Base-by-base conservation (phyloP, 1,140 invertebrate species). In the Drosophila takahashii region DNA sequence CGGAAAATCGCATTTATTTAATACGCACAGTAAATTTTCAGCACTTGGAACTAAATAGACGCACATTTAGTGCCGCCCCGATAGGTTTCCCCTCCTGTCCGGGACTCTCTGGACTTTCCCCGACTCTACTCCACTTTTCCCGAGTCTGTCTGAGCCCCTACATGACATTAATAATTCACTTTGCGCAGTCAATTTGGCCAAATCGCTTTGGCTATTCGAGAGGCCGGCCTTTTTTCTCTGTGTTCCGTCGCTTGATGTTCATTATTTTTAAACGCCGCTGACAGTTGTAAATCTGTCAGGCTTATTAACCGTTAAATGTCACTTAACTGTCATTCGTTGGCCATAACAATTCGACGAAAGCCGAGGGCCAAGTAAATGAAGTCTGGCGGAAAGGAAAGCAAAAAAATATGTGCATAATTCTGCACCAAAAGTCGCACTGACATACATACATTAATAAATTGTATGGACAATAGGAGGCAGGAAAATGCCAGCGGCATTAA, bases 281-380 rank as follows among this genome's bases (percentile, higher is more conserved):
- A 90, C 84, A 89, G 84, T 84, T 89, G 85, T 89, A 90, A 89
- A 89, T 89, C 85, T 89, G 84, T 89, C 84, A 90, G 85, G 80
- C 84, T 89, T 89, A 89, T 89, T 89, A 89, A 90, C 84, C 84
- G 80, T 89, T 89, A 89, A 89, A 90, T 84, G 84, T 89, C 84
- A 89, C 85, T 89, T 90, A 90, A 84, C 80, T 89, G 84, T 84
- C 84, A 89, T 79, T 69, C 64, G 72, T 65, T 72, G 83, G 84
- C 51, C 79, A 81, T 54, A 41, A 70, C 71, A 79, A 69, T 69
- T 47, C 50, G 73, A 22, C 70, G 15, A 52, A 36, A 32, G 65
- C 65, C 67, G 54, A 37, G 16, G 26, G 27, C 59, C 41, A 50
- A 45, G 56, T 22, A 62, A 87, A 78, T 78, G 52, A 72, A 69